These are phyloP conservation scores for Epinotia nisella DNA, from an alignment of 2,888 invertebrate genomes.

Conservation along the genomic window DNA sequence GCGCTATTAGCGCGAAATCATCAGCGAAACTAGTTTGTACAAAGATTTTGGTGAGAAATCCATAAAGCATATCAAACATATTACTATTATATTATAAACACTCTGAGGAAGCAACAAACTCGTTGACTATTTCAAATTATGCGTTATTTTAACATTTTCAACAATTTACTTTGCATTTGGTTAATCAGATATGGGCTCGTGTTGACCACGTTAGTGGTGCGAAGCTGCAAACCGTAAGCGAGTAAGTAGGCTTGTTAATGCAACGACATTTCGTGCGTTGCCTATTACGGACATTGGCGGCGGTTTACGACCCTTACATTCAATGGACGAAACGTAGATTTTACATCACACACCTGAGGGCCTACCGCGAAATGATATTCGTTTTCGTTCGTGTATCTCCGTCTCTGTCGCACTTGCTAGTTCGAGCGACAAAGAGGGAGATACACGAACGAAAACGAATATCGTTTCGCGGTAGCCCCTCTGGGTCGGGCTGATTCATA, in stretches of 20 bases:
- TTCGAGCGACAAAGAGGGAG: no score
- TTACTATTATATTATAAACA: not conserved
- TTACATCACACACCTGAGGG: no score
- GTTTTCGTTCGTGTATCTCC: no score
- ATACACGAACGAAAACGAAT: no score
- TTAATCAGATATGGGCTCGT: conserved; percentile 30
- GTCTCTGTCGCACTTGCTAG: no score
- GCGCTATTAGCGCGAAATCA: conserved; percentile 10
- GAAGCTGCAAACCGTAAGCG: conserved; percentile 63
- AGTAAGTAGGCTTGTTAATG: conserved; percentile 67
- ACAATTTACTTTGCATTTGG: conserved; percentile 1
- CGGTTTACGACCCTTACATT: conserved; percentile 64
- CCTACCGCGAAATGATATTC: no score
- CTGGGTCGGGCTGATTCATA: conserved; percentile 49
- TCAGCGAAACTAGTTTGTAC: conserved; percentile 19
- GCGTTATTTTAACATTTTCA: conserved; percentile 6
- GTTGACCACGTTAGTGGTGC: conserved; percentile 50
- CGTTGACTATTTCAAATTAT: not conserved
- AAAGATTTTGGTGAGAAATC: conserved; percentile 11
- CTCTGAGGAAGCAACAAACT: conserved; percentile 10
- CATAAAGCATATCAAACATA: not conserved
- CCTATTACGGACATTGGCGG: conserved; percentile 70
- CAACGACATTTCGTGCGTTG: conserved; percentile 70
- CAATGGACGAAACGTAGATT: conserved; percentile 66
- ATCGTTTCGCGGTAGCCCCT: no score